Conservation (phyloP, 2,797 vertebrate genomes). For the Epinephelus awoara region DNA sequence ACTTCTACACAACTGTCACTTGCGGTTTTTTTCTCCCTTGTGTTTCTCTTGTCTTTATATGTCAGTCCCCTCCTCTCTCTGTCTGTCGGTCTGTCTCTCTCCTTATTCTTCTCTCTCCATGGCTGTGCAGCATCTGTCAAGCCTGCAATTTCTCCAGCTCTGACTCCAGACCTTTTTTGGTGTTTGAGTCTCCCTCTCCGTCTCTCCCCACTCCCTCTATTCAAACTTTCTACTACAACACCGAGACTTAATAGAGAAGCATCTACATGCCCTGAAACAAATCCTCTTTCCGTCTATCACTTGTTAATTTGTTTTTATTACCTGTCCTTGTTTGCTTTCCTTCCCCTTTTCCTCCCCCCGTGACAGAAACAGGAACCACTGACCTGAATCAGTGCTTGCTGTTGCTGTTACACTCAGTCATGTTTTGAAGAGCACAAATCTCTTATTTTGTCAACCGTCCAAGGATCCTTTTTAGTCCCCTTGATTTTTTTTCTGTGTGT, state of each 20-base stretch:
- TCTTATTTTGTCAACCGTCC: constrained; percentile 53
- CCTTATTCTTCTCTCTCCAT: constrained; percentile 33
- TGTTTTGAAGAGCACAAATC: constrained; percentile 34
- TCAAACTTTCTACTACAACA: constrained; percentile 37
- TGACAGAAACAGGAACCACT: constrained; percentile 51
- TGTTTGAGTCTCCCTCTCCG: constrained; percentile 58
- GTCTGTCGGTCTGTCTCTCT: constrained; percentile 12
- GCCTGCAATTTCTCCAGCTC: constrained; percentile 67
- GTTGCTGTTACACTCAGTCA: constrained; percentile 17
- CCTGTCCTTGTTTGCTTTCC: constrained; percentile 30
- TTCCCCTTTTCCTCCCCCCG: constrained; percentile 8
- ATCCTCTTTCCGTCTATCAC: background rate
- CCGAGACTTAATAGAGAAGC: constrained; percentile 1
- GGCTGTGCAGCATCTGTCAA: constrained; percentile 67
- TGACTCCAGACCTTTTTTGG: constrained; percentile 83
- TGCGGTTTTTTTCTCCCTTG: constrained; percentile 17
- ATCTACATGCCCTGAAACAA: background rate
- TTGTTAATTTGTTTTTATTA: constrained; percentile 8
- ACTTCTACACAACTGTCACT: constrained; percentile 13
- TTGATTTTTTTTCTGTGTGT: background rate
- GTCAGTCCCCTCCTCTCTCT: constrained; percentile 15
- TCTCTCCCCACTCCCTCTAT: constrained; percentile 42
- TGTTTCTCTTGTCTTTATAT: constrained; percentile 27
- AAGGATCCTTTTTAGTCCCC: constrained; percentile 17
- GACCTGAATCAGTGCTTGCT: constrained; percentile 37